Conservation (phyloP, 2,888 invertebrate genomes). For the Clitarchus hookeri region DNA sequence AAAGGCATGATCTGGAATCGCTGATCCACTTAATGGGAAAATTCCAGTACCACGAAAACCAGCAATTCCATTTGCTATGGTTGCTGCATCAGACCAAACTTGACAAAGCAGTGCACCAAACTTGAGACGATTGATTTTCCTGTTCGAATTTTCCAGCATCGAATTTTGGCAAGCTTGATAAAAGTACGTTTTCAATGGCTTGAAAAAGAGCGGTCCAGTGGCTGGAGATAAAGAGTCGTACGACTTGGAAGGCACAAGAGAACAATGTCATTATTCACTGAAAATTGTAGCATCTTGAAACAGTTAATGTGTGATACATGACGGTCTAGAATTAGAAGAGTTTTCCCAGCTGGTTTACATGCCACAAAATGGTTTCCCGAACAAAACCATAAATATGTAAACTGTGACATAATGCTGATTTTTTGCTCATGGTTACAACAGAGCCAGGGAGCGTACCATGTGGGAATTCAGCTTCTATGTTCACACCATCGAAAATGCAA, state of each 20-base stretch:
- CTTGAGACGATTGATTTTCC: slow-evolving; percentile 18
- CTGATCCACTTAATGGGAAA: slow-evolving; percentile 10
- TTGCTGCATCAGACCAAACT: slow-evolving; percentile 26
- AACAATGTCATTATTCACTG: background rate
- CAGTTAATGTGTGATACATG: slow-evolving; percentile 16
- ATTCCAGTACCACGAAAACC: slow-evolving; percentile 17
- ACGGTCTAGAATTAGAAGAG: slow-evolving; percentile 15
- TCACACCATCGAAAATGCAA: slow-evolving; percentile 47
- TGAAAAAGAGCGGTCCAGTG: background rate
- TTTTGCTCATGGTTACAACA: slow-evolving; percentile 42
- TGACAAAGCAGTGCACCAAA: slow-evolving; percentile 23
- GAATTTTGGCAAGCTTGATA: slow-evolving; percentile 17
- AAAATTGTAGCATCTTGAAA: background rate
- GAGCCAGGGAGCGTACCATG: slow-evolving; percentile 37
- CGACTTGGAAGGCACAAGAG: slow-evolving; percentile 24
- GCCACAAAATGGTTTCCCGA: slow-evolving; percentile 48
- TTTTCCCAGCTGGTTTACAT: slow-evolving; percentile 46
- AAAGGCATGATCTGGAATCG: slow-evolving; percentile 27
- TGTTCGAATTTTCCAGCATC: background rate
- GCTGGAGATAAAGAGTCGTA: slow-evolving; percentile 24
- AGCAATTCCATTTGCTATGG: slow-evolving; percentile 6
- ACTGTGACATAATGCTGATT: slow-evolving; percentile 17
- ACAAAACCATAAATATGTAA: slow-evolving; percentile 46
- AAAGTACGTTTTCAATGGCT: slow-evolving; percentile 28
- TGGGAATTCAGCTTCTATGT: slow-evolving; percentile 45